These are phyloP conservation scores for Mechanitis messenoides DNA, from an alignment of 2,888 invertebrate species.

Conservation along the genomic window DNA sequence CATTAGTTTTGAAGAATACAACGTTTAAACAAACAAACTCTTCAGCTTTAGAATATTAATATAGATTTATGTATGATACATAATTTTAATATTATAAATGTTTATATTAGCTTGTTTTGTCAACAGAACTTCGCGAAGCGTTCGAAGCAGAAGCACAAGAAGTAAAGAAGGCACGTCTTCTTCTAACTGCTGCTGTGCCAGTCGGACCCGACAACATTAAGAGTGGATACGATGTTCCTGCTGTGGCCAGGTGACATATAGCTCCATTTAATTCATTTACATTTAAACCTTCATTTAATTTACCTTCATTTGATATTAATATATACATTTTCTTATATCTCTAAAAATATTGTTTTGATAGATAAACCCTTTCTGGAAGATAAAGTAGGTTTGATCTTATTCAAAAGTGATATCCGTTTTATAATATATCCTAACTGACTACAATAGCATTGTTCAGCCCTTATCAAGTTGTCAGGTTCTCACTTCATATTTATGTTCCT, in stretches of 20 bases:
- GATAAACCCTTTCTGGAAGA: too few species aligned
- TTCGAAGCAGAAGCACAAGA: constrained; percentile 96
- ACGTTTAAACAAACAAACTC: too few species aligned
- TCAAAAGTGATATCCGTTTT: background rate
- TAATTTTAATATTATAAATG: background rate
- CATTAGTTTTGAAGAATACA: too few species aligned
- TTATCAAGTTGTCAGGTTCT: constrained; percentile 30
- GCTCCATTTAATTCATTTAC: too few species aligned
- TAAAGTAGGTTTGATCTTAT: too few species aligned
- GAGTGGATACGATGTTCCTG: constrained; percentile 94
- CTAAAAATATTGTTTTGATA: too few species aligned
- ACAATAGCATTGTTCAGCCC: constrained; percentile 20
- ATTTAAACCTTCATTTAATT: too few species aligned
- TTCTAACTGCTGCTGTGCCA: constrained; percentile 93
- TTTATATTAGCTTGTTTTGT: constrained; percentile 12
- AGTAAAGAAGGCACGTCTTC: constrained; percentile 86
- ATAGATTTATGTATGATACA: too few species aligned
- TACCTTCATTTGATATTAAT: too few species aligned
- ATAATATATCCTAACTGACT: constrained; percentile 18
- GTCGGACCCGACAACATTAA: constrained; percentile 95
- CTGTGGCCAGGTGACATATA: constrained; percentile 83
- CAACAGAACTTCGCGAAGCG: constrained; percentile 89
- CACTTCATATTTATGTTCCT: background rate
- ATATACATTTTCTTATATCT: too few species aligned
- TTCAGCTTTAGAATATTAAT: too few species aligned